phyloP scores from a whole-genome alignment of 2,888 invertebrate genomes.

The Scaptomyza caliginosa region DNA sequence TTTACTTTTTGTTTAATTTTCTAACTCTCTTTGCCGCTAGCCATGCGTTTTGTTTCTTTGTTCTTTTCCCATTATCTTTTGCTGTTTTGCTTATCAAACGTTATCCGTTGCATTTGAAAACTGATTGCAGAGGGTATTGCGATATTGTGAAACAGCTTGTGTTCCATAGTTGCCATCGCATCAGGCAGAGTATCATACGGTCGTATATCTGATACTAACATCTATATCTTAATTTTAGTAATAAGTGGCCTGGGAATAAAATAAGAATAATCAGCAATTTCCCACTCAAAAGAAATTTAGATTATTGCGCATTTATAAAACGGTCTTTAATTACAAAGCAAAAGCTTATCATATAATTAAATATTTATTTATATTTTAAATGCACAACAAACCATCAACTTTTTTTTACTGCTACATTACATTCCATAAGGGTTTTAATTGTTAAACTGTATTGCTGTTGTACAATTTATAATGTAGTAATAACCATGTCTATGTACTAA shows the following conservation, averaged over 20 bases:
- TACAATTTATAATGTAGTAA: neutral
- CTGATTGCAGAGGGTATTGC: neutral
- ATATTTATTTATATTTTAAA: neutral
- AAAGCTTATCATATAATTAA: neutral
- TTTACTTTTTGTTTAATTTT: constrained; percentile 11
- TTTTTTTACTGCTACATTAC: neutral
- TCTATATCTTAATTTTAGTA: neutral
- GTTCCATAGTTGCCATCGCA: neutral
- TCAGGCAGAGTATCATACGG: neutral
- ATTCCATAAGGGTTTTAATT: neutral
- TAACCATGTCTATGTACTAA: too few species aligned
- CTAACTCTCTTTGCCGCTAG: neutral
- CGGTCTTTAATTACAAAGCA: constrained; percentile 1
- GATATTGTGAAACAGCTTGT: neutral
- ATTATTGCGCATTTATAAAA: constrained; percentile 30
- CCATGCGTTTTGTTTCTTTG: neutral
- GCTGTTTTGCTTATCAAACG: constrained; percentile 20
- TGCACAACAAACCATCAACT: neutral
- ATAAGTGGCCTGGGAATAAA: constrained; percentile 1
- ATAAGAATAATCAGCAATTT: constrained; percentile 13
- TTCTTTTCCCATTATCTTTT: constrained; percentile 6
- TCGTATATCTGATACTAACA: neutral
- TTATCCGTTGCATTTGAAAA: neutral
- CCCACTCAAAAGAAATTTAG: constrained; percentile 32
- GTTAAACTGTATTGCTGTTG: neutral